Evolutionary conservation across 1,140 invertebrate genomes (phyloP), one percentile per base, ranked within the genome.

Genomic region (Drosophila insularis): DNA sequence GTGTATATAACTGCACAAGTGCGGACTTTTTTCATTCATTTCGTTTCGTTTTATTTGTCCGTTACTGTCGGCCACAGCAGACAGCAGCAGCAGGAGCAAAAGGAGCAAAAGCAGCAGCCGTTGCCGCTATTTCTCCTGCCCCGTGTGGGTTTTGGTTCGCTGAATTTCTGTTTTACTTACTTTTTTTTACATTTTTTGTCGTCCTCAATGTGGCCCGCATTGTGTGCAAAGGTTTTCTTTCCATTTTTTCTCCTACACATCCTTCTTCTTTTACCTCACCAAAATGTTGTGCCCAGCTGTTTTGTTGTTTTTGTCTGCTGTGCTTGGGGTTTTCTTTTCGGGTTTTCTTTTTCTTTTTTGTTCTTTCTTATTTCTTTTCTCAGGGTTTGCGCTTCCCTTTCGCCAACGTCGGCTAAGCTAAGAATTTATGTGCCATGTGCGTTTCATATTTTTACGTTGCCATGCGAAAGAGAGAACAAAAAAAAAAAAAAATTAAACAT

Each of bases 381-480:
- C 17, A 50, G 43, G 43, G 68, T 81, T 81, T 68, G 68, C 63
- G 68, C 63, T 65, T 67, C 67, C 62, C 67, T 73, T 43, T 61
- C 23, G 40, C 43, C 31, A 63, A 66, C 63, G 64, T 68, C 73
- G 79, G 75, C 75, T 87, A 79, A 86, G 82, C 84, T 81, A 68
- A 62, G 69, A 87, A 87, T 87, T 87, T 87, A 76, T 84, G 70
- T 84, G 74, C 79, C 79, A 81, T 84, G 80, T 81, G 80, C 79
- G 71, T 78, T 76, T 76, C 69, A 81, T 84, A 84, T 84, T 81
- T 84, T 79, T 65, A 79, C 79, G 84, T 81, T 79, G 71, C 81
- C 60, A 81, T 81, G 82, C 74, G 71, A 60, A 74, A 67, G 70
- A 59, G 8, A 50, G 17, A 50, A 21, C 8, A 46, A 27, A 19